phyloP scores from a whole-genome alignment of 2,113 vertebrate genomes.

The Garra rufa region DNA sequence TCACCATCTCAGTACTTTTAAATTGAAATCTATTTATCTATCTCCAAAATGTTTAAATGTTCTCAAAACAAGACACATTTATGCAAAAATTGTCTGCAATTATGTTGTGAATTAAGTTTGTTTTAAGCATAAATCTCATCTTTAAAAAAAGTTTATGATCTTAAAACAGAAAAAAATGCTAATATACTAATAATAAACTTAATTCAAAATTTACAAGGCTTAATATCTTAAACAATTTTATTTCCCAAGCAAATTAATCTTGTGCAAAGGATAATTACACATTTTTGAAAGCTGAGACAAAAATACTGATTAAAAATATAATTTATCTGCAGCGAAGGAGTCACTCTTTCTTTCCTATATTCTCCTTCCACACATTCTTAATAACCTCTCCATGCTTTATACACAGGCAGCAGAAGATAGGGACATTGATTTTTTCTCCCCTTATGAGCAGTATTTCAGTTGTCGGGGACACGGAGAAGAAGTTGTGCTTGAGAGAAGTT shows the following conservation, averaged over 20 bases:
- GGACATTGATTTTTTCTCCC: constrained; percentile 17
- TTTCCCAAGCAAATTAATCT: background rate
- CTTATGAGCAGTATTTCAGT: constrained; percentile 29
- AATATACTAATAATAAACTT: background rate
- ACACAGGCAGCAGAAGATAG: constrained; percentile 11
- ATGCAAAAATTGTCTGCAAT: background rate
- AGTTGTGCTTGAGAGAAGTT: constrained; percentile 28
- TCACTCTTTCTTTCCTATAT: background rate
- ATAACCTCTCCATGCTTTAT: constrained; percentile 17
- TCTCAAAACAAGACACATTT: background rate
- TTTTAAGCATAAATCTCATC: background rate
- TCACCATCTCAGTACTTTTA: background rate
- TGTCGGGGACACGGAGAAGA: constrained; percentile 24
- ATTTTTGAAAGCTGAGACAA: background rate
- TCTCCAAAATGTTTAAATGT: background rate
- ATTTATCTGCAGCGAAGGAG: background rate
- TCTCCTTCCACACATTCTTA: background rate
- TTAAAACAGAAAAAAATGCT: background rate
- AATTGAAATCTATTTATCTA: background rate
- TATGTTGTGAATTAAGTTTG: background rate
- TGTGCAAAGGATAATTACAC: background rate
- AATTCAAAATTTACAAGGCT: background rate
- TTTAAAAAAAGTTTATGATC: background rate
- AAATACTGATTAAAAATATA: background rate
- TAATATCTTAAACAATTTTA: background rate